Base-by-base conservation (phyloP, 2,888 invertebrate species). In the Allygus modestus region DNA sequence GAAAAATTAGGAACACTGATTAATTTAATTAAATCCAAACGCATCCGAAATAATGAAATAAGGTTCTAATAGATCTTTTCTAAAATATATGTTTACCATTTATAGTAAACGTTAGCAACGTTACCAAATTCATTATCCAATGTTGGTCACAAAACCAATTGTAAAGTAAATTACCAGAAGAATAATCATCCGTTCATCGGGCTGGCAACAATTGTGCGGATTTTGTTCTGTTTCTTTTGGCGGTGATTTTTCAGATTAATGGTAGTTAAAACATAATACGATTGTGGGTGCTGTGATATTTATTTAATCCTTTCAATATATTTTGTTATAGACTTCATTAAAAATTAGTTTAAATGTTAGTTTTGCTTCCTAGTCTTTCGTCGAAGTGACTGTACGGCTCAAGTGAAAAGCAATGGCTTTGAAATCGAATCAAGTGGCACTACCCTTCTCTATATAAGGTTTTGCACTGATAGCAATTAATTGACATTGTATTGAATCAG, bases 181-280 rank as follows among this genome's bases (percentile, higher is more conserved):
- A 73, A 73, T 41, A 73, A 73, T 73, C 73, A 73, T 41, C 73
- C 20, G 73, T 41, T 73, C 73, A 73, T 73, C 73, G 73, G 73
- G 37, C 73, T 73, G 73, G 73, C 73, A 73, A 73, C 73, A 73
- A 73, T 73, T 73, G 73, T 73, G 23, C n/a, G 23, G 23, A 73
- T 41, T 5, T 31, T 0, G 65, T 65, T 65, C n/a, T 28, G 17
- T 11, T 0, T 65, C 41, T 37, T 43, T 73, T 73, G 73, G 73
- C 73, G 73, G 20, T 73, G 73, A 73, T 73, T 73, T 73, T 20
- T 73, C 73, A 73, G 73, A 65, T 65, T 65, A 31, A 28, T 54
- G 54, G 54, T 9, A 20, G 54, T 46, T 4, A 15, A 46, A 46
- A 46, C 46, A 7, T 2, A 54, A 4, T 54, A 54, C 23, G 20